Conservation (phyloP, 2,113 vertebrate genomes). For the Ammodytes marinus region DNA sequence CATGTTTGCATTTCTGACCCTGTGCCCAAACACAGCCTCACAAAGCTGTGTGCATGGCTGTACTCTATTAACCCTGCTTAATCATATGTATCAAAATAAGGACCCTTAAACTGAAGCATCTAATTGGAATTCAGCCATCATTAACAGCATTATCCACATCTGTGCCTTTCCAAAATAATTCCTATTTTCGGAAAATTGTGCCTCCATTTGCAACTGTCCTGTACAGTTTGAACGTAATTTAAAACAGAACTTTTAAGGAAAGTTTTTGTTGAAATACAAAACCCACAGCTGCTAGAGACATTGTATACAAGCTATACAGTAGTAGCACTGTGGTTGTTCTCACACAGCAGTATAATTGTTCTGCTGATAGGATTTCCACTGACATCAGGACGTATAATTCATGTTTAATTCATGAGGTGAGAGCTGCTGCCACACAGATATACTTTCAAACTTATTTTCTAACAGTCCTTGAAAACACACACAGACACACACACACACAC, state of each 20-base stretch:
- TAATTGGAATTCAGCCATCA: too few species aligned
- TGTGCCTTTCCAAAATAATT: too few species aligned
- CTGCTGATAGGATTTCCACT: constrained; percentile 36
- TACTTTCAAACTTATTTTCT: too few species aligned
- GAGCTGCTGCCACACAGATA: constrained; percentile 21
- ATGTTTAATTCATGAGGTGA: constrained; percentile 49
- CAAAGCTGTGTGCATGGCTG: not conserved
- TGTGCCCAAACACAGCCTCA: not conserved
- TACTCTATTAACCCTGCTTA: too few species aligned
- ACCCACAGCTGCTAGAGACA: not conserved
- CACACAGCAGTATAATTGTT: constrained; percentile 14
- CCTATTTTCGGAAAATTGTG: not conserved
- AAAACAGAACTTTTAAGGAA: not conserved
- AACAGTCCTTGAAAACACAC: too few species aligned
- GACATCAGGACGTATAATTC: constrained; percentile 42
- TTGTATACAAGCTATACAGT: not conserved
- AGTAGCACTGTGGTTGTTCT: not conserved
- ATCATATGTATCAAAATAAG: too few species aligned
- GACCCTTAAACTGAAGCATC: too few species aligned
- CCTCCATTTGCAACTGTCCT: not conserved
- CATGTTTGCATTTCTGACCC: not conserved
- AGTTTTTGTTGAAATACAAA: not conserved
- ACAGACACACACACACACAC: too few species aligned
- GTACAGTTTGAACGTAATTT: not conserved
- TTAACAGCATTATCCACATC: too few species aligned